Evolutionary conservation across 2,797 vertebrate species (phyloP).

Genomic region (Lycodopsis pacificus): DNA sequence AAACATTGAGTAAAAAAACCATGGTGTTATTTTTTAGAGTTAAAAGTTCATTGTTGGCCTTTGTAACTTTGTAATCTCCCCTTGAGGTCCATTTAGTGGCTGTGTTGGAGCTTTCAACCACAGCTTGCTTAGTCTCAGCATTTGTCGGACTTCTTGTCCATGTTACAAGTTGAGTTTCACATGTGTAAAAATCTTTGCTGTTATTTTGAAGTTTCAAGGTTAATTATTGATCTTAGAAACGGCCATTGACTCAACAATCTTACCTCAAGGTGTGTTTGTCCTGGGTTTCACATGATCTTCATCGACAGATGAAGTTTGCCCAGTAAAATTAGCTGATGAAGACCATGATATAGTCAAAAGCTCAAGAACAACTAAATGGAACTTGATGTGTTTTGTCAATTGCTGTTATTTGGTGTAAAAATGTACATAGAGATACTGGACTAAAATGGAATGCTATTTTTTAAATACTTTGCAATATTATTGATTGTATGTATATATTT

Average conservation of each 20-base stretch:
- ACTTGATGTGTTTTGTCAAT: not conserved
- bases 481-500: too few relatives aligned
- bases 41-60: constrained; percentile 1
- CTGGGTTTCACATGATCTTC: not conserved
- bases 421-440: too few relatives aligned
- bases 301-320: not conserved
- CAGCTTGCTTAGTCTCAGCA: not conserved
- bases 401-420: too few relatives aligned
- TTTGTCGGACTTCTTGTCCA: not conserved
- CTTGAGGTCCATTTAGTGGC: not conserved
- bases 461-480: too few relatives aligned
- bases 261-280: not conserved
- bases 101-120: not conserved
- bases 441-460: too few relatives aligned
- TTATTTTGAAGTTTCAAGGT: not conserved
- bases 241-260: not conserved
- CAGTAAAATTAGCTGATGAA: not conserved
- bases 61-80: not conserved
- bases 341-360: not conserved
- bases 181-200: not conserved
- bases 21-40: not conserved
- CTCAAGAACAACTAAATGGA: not conserved
- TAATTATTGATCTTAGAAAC: not conserved
- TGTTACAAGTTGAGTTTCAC: not conserved
- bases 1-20: not conserved